These are phyloP conservation scores for Whitmania pigra DNA, from an alignment of 1,140 invertebrate species.

Conservation along the genomic window DNA sequence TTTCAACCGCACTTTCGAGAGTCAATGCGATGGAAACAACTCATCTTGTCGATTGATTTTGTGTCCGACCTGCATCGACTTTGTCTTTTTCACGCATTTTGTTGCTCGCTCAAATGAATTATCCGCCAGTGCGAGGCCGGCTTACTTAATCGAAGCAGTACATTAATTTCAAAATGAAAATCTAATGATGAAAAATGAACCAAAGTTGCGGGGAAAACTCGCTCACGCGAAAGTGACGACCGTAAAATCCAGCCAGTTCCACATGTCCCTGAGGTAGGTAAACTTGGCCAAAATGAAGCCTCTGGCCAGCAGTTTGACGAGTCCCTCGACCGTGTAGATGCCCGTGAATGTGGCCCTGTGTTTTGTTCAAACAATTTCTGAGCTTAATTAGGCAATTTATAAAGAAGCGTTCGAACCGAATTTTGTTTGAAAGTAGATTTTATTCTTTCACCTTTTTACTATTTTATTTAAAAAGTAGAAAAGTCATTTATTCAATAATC, in stretches of 20 bases:
- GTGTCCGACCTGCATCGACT: no score
- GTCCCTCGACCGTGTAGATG: slow-evolving; percentile 88
- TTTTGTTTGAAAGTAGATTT: neutral
- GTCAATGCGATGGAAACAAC: no score
- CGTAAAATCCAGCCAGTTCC: slow-evolving; percentile 94
- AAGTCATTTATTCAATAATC: no score
- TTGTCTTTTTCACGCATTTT: no score
- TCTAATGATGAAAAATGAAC: no score
- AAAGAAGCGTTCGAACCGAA: neutral
- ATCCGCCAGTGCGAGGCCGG: no score
- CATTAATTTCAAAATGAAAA: no score
- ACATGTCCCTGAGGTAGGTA: slow-evolving; percentile 86
- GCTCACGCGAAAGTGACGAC: slow-evolving; percentile 82
- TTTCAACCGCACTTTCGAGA: no score
- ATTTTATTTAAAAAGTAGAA: neutral
- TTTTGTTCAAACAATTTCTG: neutral
- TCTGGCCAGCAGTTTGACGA: slow-evolving; percentile 85
- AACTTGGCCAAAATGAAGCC: slow-evolving; percentile 89
- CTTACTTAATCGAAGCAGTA: no score
- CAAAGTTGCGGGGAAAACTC: no score
- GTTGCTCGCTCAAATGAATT: no score
- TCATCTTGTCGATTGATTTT: no score
- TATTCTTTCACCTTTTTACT: neutral
- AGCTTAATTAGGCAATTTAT: neutral
- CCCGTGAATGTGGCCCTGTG: slow-evolving; percentile 81